phyloP scores from a whole-genome alignment of 2,113 vertebrate genomes.

The Crypturellus undulatus region DNA sequence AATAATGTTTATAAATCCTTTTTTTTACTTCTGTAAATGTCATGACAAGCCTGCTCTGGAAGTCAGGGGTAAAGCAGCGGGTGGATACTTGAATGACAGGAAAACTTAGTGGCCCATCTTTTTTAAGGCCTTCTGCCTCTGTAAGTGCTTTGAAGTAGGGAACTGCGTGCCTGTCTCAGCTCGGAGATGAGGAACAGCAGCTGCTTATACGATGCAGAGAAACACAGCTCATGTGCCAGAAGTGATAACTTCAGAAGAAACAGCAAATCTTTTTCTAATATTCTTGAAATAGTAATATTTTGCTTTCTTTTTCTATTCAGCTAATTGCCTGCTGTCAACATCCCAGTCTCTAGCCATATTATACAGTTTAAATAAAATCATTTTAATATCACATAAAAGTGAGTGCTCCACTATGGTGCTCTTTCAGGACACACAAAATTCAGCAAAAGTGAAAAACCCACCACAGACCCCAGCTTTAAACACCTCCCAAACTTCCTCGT shows the following conservation, averaged over 20 bases:
- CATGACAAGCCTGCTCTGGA: neutral
- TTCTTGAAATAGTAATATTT: neutral
- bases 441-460: fast-evolving
- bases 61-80: neutral
- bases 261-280: neutral
- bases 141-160: neutral
- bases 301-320: neutral
- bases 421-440: neutral
- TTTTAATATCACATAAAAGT: neutral
- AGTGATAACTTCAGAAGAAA: neutral
- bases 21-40: neutral
- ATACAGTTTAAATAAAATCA: neutral
- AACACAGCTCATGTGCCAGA: neutral
- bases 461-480: neutral
- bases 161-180: neutral
- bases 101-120: neutral
- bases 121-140: neutral
- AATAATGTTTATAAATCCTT: neutral
- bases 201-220: neutral
- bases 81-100: neutral
- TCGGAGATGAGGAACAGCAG: neutral
- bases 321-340: neutral
- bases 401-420: neutral
- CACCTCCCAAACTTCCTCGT: neutral
- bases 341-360: neutral